Evolutionary conservation across 1,140 invertebrate species (phyloP), one percentile per base, ranked within the genome.

Genomic region (Tetraneura akinire): DNA sequence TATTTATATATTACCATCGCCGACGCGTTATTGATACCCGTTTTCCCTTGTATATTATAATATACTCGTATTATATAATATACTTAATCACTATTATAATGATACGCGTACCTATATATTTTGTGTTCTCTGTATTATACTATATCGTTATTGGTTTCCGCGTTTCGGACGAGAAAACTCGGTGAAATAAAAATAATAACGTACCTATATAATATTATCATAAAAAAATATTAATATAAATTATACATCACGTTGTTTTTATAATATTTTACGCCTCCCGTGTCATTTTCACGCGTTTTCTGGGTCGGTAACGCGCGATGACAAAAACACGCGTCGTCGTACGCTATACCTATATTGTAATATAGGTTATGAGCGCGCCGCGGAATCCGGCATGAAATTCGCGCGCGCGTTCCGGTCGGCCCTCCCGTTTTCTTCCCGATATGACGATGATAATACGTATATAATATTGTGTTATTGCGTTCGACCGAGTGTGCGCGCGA

Each of bases 321-420:
- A 21, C 64, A 37, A 64, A 32, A n/a, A n/a, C n/a, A 37, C 32
- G 18, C 62, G 32, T 29, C 42, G n/a, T 26, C 21, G 21, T 23
- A 37, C 8, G 32, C 32, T 37, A 37, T 8, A 37, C 16, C 1
- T 64, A 18, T 32, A n/a, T 32, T 32, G 60, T 64, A 64, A 64
- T 64, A 64, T 64, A 32, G 62, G 62, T 64, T 64, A 64, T 37
- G 62, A 42, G 62, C 62, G 29, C 29, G 62, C 29, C 29, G 32
- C 5, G 18, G 62, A 64, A 64, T 64, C 62, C 62, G 62, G 62
- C 62, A 68, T 68, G 37, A 68, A 47, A 68, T 68, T 64, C 18
- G 62, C 66, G 16, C 45, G 45, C n/a, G 64, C 64, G 64, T 68
- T 45, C 37, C 37, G 37, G 64, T 68, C 23, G 21, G 32, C 64